phyloP scores from a whole-genome alignment of 2,113 vertebrate species.

The Petroica traversi region DNA sequence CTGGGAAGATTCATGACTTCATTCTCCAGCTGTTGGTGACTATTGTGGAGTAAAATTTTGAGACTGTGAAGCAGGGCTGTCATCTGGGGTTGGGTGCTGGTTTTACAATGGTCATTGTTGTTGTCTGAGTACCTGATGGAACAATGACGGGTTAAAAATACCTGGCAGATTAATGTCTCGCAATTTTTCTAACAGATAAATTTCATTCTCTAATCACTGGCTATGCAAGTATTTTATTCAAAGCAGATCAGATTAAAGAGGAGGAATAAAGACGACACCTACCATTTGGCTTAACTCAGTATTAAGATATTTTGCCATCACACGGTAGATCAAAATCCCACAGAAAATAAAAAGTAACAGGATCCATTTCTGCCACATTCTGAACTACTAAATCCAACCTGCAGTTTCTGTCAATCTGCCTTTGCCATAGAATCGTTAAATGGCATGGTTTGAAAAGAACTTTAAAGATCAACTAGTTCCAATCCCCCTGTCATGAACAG shows the following conservation, averaged over 20 bases:
- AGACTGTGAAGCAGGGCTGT: background rate
- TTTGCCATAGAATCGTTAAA: background rate
- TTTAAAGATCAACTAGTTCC: background rate
- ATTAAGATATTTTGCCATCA: background rate
- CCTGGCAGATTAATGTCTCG: background rate
- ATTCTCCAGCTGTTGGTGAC: background rate
- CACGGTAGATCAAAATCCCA: background rate
- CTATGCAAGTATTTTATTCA: background rate
- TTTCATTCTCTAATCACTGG: background rate
- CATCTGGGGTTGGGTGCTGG: background rate
- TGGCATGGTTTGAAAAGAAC: background rate
- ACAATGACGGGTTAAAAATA: background rate
- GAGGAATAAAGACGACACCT: background rate
- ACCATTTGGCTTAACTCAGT: background rate
- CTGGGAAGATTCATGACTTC: background rate
- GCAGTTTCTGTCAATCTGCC: background rate
- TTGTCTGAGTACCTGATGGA: background rate
- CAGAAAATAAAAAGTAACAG: background rate
- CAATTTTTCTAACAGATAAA: background rate
- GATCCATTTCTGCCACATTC: background rate
- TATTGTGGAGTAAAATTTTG: background rate
- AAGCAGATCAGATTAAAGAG: background rate
- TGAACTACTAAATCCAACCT: background rate
- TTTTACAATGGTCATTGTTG: background rate
- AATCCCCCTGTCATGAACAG: rapidly evolving